phyloP scores from a whole-genome alignment of 2,113 vertebrate genomes.

The Copsychus sechellarum region DNA sequence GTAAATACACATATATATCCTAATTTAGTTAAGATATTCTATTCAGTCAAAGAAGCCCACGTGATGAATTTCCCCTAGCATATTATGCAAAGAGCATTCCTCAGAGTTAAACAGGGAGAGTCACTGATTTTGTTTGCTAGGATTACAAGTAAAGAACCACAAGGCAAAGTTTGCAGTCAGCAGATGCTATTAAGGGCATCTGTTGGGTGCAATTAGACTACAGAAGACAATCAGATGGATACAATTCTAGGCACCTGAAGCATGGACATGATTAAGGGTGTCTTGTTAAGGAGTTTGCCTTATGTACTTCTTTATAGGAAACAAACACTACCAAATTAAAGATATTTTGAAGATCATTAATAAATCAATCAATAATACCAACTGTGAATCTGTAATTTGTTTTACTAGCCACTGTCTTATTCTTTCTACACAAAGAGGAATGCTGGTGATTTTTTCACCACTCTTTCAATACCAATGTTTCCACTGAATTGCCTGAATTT shows the following conservation, averaged over 20 bases:
- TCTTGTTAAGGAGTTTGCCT: not conserved
- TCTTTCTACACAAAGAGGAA: not conserved
- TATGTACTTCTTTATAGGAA: not conserved
- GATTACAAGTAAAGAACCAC: slow-evolving; percentile 1
- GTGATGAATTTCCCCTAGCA: not conserved
- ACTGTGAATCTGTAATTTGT: not conserved
- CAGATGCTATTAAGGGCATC: slow-evolving; percentile 18
- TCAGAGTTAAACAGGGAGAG: slow-evolving; percentile 40
- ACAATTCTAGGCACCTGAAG: slow-evolving; percentile 3
- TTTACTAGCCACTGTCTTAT: not conserved
- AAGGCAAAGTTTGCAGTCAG: slow-evolving; percentile 36
- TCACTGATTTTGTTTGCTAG: slow-evolving; percentile 45
- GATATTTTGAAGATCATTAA: not conserved
- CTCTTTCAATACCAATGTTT: not conserved
- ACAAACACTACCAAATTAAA: not conserved
- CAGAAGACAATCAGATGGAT: slow-evolving; percentile 14
- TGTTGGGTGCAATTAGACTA: not conserved
- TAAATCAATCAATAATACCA: not conserved
- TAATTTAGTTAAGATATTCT: not conserved
- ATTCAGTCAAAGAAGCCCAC: not conserved
- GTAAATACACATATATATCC: not conserved
- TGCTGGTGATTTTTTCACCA: not conserved
- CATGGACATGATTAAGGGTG: not conserved
- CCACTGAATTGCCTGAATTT: not conserved
- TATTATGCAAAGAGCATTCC: not conserved